Evolutionary conservation across 2,888 invertebrate species (phyloP), one percentile per base, ranked within the genome.

Genomic region (Nesidiocoris tenuis): DNA sequence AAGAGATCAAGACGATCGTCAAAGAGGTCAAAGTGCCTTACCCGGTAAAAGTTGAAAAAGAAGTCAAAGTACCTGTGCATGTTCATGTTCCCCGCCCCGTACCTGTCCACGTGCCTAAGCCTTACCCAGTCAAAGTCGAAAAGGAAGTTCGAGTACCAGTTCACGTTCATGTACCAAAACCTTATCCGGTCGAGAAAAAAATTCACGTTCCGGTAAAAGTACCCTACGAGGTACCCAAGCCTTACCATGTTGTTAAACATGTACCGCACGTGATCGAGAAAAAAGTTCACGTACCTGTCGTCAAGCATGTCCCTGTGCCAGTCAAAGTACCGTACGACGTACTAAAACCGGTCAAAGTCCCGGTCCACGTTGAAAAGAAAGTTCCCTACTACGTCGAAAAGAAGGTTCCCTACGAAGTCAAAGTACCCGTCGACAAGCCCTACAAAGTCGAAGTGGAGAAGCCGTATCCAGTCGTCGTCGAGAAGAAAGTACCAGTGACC

Each of bases 101-200:
- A 55, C 81, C 81, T 1, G 80, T 80, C 1, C 79, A 79, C 19
- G 78, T 81, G 1, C 79, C 79, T n/a, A 81, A 81, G 67, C 80
- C 80, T 1, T 80, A 80, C 74, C 81, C 81, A 9, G 81, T 81
- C 7, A 78, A 78, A 22, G 79, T 81, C 1, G 80, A 80, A 75
- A 80, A 80, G 64, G 78, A 79, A 18, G 80, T 81, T 5, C 80
- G 78, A 9, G 78, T 79, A 68, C 80, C 80, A 2, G 80, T 81
- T 2, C 79, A 80, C 21, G 80, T 81, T 2, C 76, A 77, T 7
- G 80, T 81, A 16, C 80, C 79, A 0, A 76, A 80, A 66, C 81
- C 81, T 2, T 81, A 81, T 75, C 80, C 80, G 19, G 81, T 81
- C 7, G 78, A 78, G 67, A 81, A 81, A 68, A 78, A 80, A 54